These are phyloP conservation scores for Acrobasis consociella DNA, from an alignment of 2,888 invertebrate species.

Conservation along the genomic window DNA sequence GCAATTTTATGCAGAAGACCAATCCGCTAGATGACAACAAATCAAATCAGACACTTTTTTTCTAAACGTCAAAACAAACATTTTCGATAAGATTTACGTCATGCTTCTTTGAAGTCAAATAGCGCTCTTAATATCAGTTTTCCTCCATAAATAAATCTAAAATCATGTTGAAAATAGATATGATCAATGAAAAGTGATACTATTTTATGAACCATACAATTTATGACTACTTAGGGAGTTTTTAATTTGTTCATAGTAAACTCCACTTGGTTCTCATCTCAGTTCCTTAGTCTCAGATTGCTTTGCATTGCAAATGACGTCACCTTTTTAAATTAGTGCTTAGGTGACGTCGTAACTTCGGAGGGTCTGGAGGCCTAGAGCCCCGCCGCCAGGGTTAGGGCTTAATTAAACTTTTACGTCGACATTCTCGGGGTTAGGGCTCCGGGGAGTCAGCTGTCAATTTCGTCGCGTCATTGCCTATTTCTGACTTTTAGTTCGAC, in stretches of 20 bases:
- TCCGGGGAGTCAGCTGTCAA: constrained; percentile 8
- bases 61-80: too few relatives aligned
- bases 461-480: constrained; percentile 3
- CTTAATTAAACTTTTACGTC: constrained; percentile 21
- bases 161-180: too few relatives aligned
- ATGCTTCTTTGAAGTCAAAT: too few relatives aligned
- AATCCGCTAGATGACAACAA: too few relatives aligned
- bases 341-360: neutral
- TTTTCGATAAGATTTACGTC: too few relatives aligned
- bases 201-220: too few relatives aligned
- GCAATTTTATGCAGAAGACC: too few relatives aligned
- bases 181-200: too few relatives aligned
- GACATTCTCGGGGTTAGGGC: neutral
- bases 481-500: constrained; percentile 8
- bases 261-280: neutral
- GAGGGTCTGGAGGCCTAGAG: neutral
- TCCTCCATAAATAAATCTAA: too few relatives aligned
- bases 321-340: constrained; percentile 19
- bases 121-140: too few relatives aligned
- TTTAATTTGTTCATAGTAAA: neutral
- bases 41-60: too few relatives aligned
- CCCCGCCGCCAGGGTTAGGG: neutral
- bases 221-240: neutral
- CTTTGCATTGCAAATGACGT: constrained; percentile 16
- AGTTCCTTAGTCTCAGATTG: neutral